Conservation (phyloP, 1,140 invertebrate genomes). For the Meloidogyne hapla region DNA sequence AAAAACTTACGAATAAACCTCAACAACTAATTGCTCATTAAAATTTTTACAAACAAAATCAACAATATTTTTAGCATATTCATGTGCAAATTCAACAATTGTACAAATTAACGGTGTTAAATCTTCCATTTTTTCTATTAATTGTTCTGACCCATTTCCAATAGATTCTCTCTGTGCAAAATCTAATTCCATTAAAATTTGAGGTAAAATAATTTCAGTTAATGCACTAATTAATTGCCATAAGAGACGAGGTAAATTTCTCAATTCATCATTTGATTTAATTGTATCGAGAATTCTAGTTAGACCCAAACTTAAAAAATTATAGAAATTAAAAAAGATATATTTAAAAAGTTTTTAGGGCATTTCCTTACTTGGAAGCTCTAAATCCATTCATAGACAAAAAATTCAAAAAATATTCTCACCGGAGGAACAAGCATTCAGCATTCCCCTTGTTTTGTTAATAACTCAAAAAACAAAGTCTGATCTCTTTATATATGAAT, state of each 20-base stretch:
- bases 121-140: constrained; percentile 23
- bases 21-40: not conserved
- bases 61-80: constrained; percentile 21
- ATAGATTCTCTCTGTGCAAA: not conserved
- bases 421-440: not conserved
- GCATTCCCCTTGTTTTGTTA: not conserved
- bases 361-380: not conserved
- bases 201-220: constrained; percentile 10
- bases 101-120: constrained; percentile 22
- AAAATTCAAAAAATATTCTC: not conserved
- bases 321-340: not conserved
- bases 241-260: constrained; percentile 6
- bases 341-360: not conserved
- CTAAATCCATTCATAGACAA: no score
- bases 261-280: constrained; percentile 22
- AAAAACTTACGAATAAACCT: constrained; percentile 31
- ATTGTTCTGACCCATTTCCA: not conserved
- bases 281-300: constrained; percentile 22
- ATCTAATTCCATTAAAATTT: constrained; percentile 10
- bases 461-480: no score
- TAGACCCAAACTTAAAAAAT: constrained; percentile 12
- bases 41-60: constrained; percentile 12
- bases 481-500: no score
- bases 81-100: constrained; percentile 26
- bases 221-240: constrained; percentile 27